Percentiles rank a stretch among this genome's conserved stretches.
Evolutionary conservation across 1,140 invertebrate genomes (phyloP).

Genomic region (Dryas iulia): DNA sequence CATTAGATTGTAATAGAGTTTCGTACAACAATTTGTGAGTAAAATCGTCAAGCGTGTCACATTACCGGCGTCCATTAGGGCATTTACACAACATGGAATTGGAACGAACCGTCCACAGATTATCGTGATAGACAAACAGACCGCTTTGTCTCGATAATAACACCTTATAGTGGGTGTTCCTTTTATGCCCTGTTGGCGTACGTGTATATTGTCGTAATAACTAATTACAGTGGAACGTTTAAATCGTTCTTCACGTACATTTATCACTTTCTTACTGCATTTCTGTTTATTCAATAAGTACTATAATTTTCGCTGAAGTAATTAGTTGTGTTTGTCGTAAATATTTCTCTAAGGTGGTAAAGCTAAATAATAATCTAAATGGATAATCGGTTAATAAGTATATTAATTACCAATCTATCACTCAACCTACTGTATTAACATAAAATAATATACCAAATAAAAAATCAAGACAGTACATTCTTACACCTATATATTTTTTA

Average conservation of each 20-base stretch:
- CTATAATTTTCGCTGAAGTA: not conserved
- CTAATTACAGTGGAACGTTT: constrained; percentile 32
- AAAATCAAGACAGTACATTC: too few relatives aligned
- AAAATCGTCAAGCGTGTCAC: constrained; percentile 80
- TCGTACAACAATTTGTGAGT: constrained; percentile 77
- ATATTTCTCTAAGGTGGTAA: not conserved
- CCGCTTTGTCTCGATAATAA: constrained; percentile 77
- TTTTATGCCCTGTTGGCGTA: constrained; percentile 23
- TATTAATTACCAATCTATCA: constrained; percentile 11
- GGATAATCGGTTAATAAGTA: not conserved
- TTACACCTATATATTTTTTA: not conserved
- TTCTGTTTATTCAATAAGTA: not conserved
- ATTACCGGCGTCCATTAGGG: constrained; percentile 77
- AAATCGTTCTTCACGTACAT: not conserved
- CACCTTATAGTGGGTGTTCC: constrained; percentile 61
- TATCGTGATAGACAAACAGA: constrained; percentile 78
- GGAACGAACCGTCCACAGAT: constrained; percentile 77
- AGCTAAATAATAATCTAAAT: not conserved
- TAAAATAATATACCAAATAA: too few relatives aligned
- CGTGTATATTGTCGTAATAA: constrained; percentile 39
- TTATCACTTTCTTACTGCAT: constrained; percentile 8
- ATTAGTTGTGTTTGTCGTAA: not conserved
- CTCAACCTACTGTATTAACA: too few relatives aligned
- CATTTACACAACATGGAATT: constrained; percentile 79
- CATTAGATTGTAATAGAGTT: constrained; percentile 78